phyloP scores from a whole-genome alignment of 1,140 invertebrate genomes.

The Drosophila auraria region DNA sequence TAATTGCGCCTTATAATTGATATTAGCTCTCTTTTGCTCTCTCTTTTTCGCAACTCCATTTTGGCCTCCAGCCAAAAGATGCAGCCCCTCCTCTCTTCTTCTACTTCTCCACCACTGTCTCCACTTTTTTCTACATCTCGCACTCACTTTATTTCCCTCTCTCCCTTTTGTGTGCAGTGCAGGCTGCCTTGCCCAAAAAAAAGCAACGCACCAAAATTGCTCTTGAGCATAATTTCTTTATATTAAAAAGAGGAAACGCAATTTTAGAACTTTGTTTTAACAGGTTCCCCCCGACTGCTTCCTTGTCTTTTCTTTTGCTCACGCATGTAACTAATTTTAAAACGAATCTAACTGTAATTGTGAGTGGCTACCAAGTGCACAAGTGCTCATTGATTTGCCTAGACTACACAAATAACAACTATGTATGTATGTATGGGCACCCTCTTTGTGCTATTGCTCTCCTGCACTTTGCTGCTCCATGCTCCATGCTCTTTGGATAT shows the following conservation, averaged over 20 bases:
- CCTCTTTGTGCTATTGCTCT: not conserved
- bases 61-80: slow-evolving; percentile 65
- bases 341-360: slow-evolving; percentile 71
- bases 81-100: slow-evolving; percentile 29
- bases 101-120: not conserved
- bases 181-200: slow-evolving; percentile 24
- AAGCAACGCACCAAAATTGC: slow-evolving; percentile 16
- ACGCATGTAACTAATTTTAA: slow-evolving; percentile 41
- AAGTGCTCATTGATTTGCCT: slow-evolving; percentile 78
- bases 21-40: slow-evolving; percentile 48
- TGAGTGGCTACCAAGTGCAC: slow-evolving; percentile 58
- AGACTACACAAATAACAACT: slow-evolving; percentile 42
- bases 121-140: slow-evolving; percentile 2
- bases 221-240: slow-evolving; percentile 27
- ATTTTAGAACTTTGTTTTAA: slow-evolving; percentile 65
- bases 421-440: not conserved
- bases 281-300: slow-evolving; percentile 3
- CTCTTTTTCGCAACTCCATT: slow-evolving; percentile 38
- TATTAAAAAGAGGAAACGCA: slow-evolving; percentile 14
- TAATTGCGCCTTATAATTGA: slow-evolving; percentile 71
- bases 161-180: slow-evolving; percentile 11
- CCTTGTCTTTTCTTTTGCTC: not conserved
- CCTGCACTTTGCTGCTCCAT: slow-evolving; percentile 9
- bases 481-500: slow-evolving; percentile 1
- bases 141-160: slow-evolving; percentile 5